Conservation (phyloP, 2,113 vertebrate species). For the Sterrhoptilus dennistouni region DNA sequence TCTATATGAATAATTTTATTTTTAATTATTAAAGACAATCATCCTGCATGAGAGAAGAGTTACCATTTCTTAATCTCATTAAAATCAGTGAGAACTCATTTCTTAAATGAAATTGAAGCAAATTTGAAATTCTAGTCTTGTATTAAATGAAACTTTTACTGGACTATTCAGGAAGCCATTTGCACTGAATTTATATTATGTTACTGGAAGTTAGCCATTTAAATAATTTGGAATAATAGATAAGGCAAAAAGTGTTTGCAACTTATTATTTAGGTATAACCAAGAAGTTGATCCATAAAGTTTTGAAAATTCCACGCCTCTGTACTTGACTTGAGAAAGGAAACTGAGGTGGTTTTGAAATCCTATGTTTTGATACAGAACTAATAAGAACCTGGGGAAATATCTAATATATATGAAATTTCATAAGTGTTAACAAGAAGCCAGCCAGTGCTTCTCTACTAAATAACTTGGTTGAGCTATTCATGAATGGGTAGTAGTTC, state of each 20-base stretch:
- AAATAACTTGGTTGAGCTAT: not conserved
- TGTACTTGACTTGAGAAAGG: not conserved
- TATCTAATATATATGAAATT: not conserved
- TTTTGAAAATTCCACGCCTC: not conserved
- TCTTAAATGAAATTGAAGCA: not conserved
- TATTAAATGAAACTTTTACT: not conserved
- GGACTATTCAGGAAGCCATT: not conserved
- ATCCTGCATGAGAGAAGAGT: not conserved
- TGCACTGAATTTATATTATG: not conserved
- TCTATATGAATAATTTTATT: not conserved
- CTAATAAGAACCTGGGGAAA: not conserved
- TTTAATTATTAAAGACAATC: not conserved
- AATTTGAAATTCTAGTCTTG: not conserved
- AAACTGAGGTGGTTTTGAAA: not conserved
- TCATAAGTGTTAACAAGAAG: not conserved
- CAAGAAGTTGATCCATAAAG: not conserved
- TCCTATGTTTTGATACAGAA: not conserved
- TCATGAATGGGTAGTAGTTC: not conserved
- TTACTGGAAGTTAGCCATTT: not conserved
- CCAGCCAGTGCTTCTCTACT: not conserved
- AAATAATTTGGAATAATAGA: not conserved
- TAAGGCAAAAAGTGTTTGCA: not conserved
- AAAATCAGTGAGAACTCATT: not conserved
- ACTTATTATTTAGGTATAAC: not conserved
- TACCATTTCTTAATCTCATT: not conserved